These are phyloP conservation scores for Sarcophaga peregrina DNA, from an alignment of 1,140 invertebrate species.

Conservation along the genomic window DNA sequence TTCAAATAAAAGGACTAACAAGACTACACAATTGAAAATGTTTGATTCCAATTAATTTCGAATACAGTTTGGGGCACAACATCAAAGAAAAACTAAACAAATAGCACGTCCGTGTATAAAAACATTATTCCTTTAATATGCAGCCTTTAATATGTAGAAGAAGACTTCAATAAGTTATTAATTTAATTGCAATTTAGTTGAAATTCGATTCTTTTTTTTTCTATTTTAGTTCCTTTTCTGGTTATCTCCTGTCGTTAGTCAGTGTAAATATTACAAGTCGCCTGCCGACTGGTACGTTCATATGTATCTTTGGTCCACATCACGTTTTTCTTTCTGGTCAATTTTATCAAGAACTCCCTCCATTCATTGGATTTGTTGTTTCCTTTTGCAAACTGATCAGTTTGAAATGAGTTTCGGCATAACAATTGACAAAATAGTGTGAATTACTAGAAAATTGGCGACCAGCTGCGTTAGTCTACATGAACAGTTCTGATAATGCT, in stretches of 20 bases:
- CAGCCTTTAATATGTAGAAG: background rate
- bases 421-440: constrained; percentile 1
- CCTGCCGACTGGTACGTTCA: background rate
- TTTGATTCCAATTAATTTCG: background rate
- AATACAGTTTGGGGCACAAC: background rate
- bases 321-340: constrained; percentile 15
- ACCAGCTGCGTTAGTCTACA: background rate
- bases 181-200: constrained; percentile 7
- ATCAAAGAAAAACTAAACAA: background rate
- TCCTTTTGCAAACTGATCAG: background rate
- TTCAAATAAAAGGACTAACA: background rate
- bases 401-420: background rate
- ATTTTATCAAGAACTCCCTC: background rate
- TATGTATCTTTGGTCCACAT: background rate
- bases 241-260: background rate
- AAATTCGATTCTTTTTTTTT: background rate
- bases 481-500: background rate
- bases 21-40: background rate
- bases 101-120: background rate
- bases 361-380: background rate
- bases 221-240: constrained; percentile 2
- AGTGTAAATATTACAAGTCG: constrained; percentile 27
- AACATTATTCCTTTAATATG: background rate
- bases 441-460: constrained; percentile 30
- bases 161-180: constrained; percentile 2